Base-by-base conservation (phyloP, 2,888 invertebrate species). In the Himalopsyche tibetana region DNA sequence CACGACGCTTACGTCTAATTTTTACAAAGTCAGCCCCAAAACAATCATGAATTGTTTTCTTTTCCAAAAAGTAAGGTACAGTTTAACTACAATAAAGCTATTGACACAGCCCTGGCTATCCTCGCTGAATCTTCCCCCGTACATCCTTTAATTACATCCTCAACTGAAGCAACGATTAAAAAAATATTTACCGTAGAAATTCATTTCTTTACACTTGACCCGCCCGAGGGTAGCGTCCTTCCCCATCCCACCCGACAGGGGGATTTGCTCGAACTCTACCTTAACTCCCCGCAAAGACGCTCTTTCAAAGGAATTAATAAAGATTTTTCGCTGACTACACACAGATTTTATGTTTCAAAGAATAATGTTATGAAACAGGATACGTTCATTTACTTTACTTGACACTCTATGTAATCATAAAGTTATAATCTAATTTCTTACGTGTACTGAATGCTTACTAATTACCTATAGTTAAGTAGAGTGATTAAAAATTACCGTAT, bases 111-210 rank as follows among this genome's bases (percentile, higher is more conserved):
- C 63, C 63, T 63, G n/a, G 63, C 8, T 63, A 63, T 63, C 28
- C 19, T 63, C 56, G 56, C n/a, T n/a, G 19, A 56, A 56, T 19
- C n/a, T 56, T 17, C 56, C 63, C 63, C 63, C n/a, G 63, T 4
- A 63, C 63, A 63, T 63, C 63, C 63, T 63, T 63, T 63, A 63
- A 63, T 63, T 63, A 63, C 63, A 63, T 63, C 63, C 63, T 63
- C 63, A 63, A 63, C 63, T 63, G 63, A 63, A 63, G 63, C 63
- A 28, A 63, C 63, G 63, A 63, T 63, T 63, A 63, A 63, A 63
- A 63, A 63, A 63, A 63, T 63, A 63, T 63, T 63, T 63, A 63
- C 63, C 63, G 63, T 63, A 63, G 63, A 63, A 63, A 63, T 63
- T 63, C 63, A 63, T 63, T 63, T 63, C 63, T 63, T 63, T 63